These are phyloP conservation scores for Labrus mixtus DNA, from an alignment of 2,113 vertebrate genomes.

Conservation along the genomic window DNA sequence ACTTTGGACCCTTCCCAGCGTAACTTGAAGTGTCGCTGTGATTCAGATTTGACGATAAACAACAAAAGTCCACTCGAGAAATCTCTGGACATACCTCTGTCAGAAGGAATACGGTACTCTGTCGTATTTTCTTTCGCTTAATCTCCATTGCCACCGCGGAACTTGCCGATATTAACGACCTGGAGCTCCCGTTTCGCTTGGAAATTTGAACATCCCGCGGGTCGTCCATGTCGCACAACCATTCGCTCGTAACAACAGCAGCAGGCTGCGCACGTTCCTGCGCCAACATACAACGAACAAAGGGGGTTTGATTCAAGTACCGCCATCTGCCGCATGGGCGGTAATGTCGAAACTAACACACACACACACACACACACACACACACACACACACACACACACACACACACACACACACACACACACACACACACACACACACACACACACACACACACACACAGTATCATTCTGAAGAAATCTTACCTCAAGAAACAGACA, in stretches of 20 bases:
- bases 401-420: too few relatives aligned
- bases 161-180: slow-evolving; percentile 66
- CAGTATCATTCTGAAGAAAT: too few relatives aligned
- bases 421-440: too few relatives aligned
- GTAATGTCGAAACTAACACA: too few relatives aligned
- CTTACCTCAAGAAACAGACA: too few relatives aligned
- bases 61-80: neutral
- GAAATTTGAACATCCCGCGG: slow-evolving; percentile 85
- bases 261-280: slow-evolving; percentile 24
- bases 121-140: slow-evolving; percentile 83
- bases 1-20: slow-evolving; percentile 27
- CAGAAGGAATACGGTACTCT: slow-evolving; percentile 76
- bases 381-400: too few relatives aligned
- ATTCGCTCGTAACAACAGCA: slow-evolving; percentile 25
- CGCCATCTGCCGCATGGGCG: neutral
- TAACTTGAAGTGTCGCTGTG: slow-evolving; percentile 4
- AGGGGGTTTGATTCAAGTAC: neutral
- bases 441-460: too few relatives aligned
- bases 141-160: slow-evolving; percentile 85
- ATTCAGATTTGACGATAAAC: neutral
- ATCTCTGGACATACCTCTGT: slow-evolving; percentile 70
- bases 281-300: slow-evolving; percentile 1
- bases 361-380: too few relatives aligned
- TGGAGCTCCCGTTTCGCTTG: slow-evolving; percentile 52
- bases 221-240: slow-evolving; percentile 70